phyloP scores from a whole-genome alignment of 2,113 vertebrate species.

The Platysternon megacephalum region DNA sequence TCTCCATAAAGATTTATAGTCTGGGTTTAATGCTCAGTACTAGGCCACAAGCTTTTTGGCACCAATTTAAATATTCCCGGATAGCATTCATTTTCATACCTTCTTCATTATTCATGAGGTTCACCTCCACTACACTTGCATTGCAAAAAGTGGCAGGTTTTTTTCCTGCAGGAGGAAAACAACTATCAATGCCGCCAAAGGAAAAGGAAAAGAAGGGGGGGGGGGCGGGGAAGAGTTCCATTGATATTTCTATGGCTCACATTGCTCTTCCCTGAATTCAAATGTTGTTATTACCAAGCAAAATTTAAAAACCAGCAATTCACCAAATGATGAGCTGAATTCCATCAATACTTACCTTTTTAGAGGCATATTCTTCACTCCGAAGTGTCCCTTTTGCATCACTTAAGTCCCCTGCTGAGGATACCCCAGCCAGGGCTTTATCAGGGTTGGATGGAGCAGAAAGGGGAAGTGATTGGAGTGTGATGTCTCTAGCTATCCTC shows the following conservation, averaged over 20 bases:
- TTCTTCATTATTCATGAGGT: background rate
- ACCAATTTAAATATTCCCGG: background rate
- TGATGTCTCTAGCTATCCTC: background rate
- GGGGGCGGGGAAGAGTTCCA: background rate
- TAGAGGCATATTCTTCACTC: background rate
- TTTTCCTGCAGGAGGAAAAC: background rate
- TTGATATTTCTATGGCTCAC: background rate
- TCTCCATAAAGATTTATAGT: background rate
- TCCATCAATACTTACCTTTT: background rate
- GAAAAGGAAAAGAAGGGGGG: background rate
- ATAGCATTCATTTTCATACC: background rate
- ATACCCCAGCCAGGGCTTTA: background rate
- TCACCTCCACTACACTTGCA: background rate
- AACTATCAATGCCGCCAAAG: fast-evolving
- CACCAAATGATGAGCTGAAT: background rate
- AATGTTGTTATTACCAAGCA: background rate
- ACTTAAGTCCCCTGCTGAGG: background rate
- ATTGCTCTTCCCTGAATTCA: background rate
- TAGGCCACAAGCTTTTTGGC: background rate
- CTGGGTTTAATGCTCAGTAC: background rate
- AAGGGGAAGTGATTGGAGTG: background rate
- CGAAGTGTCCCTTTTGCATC: background rate
- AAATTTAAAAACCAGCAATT: background rate
- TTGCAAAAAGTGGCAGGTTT: background rate
- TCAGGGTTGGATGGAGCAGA: background rate